Evolutionary conservation across 1,140 invertebrate genomes (phyloP).

Genomic region (Aphidius ervi): DNA sequence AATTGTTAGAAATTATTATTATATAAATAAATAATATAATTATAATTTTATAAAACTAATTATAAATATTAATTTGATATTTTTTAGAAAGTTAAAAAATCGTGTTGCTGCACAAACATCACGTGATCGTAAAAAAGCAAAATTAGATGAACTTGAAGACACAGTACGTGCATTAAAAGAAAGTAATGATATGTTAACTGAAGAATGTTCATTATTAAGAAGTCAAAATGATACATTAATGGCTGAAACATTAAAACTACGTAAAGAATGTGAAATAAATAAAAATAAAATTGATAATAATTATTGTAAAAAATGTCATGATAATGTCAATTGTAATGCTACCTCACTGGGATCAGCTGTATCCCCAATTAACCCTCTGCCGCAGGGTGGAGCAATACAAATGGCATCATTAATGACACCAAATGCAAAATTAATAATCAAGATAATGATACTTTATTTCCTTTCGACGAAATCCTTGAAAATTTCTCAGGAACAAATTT

Average conservation of each 20-base stretch:
- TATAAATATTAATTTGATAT: neutral
- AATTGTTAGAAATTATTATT: slow-evolving; percentile 4
- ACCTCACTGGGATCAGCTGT: slow-evolving; percentile 67
- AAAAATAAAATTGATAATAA: neutral
- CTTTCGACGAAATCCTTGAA: slow-evolving; percentile 74
- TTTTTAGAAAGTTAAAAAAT: slow-evolving; percentile 87
- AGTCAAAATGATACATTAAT: slow-evolving; percentile 63
- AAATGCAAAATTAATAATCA: slow-evolving; percentile 56
- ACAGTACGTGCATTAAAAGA: slow-evolving; percentile 63
- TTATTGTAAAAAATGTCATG: slow-evolving; percentile 52
- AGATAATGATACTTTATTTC: slow-evolving; percentile 70
- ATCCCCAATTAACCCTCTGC: slow-evolving; percentile 71
- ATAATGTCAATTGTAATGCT: slow-evolving; percentile 57
- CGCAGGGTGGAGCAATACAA: slow-evolving; percentile 69
- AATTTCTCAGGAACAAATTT: slow-evolving; percentile 63
- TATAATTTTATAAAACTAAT: slow-evolving; percentile 4
- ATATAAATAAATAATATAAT: slow-evolving; percentile 6
- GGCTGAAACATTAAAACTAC: slow-evolving; percentile 61
- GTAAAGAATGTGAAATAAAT: slow-evolving; percentile 49
- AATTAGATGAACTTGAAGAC: slow-evolving; percentile 82
- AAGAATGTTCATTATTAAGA: slow-evolving; percentile 63
- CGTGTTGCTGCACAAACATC: slow-evolving; percentile 96
- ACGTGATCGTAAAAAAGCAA: slow-evolving; percentile 92
- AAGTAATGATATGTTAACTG: slow-evolving; percentile 60
- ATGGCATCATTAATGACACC: slow-evolving; percentile 54